These are phyloP conservation scores for Pipistrellus pipistrellus DNA, from an alignment of 2,797 vertebrate species.

Conservation along the genomic window DNA sequence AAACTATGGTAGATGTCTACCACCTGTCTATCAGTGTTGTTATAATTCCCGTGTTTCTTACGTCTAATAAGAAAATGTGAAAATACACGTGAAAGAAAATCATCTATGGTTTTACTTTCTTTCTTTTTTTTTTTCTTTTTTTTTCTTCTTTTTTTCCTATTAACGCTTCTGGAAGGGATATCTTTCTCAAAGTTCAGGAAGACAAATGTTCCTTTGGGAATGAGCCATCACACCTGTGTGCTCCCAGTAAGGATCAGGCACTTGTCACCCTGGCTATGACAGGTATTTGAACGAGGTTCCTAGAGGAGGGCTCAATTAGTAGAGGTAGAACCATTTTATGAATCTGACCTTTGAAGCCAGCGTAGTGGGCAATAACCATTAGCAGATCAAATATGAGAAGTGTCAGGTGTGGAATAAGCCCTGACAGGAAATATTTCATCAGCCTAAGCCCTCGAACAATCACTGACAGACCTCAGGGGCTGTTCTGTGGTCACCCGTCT, in stretches of 20 bases:
- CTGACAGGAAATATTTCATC: slow-evolving; percentile 87
- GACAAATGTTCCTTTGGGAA: neutral
- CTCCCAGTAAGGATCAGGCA: slow-evolving; percentile 63
- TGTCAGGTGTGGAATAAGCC: slow-evolving; percentile 86
- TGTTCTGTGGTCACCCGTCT: slow-evolving; percentile 56
- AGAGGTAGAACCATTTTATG: slow-evolving; percentile 84
- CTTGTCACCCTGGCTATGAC: slow-evolving; percentile 76
- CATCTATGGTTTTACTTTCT: neutral
- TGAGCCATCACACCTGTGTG: slow-evolving; percentile 66
- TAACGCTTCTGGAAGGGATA: neutral
- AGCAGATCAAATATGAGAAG: slow-evolving; percentile 89
- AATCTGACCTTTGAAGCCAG: slow-evolving; percentile 88
- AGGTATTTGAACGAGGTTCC: slow-evolving; percentile 71
- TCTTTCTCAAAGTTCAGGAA: neutral
- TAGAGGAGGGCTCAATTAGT: slow-evolving; percentile 80
- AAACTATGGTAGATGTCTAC: neutral
- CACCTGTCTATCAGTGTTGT: neutral
- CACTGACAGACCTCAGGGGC: slow-evolving; percentile 78
- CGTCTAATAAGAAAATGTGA: neutral
- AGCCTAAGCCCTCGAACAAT: slow-evolving; percentile 83
- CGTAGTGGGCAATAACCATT: slow-evolving; percentile 87
- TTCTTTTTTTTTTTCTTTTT: no score
- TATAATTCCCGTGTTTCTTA: neutral
- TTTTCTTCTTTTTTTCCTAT: neutral
- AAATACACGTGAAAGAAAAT: neutral